phyloP scores from a whole-genome alignment of 2,888 invertebrate species.

The Tetropium fuscum region DNA sequence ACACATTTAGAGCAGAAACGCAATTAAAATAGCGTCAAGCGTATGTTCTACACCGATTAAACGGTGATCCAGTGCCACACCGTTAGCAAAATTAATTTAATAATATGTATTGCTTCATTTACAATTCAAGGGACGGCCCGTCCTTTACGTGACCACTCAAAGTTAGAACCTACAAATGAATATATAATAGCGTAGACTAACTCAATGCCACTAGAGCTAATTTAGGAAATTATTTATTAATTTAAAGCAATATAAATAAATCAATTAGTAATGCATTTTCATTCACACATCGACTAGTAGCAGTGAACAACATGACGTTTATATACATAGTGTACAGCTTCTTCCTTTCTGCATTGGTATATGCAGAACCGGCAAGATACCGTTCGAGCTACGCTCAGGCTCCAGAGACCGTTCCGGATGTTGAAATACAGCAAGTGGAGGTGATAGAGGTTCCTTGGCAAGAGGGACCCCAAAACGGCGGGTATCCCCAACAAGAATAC shows the following conservation, averaged over 20 bases:
- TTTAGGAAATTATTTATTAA: conserved; percentile 18
- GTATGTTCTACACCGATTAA: conserved; percentile 1
- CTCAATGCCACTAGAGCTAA: conserved; percentile 23
- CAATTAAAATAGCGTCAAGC: neutral
- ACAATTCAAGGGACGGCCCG: conserved; percentile 23
- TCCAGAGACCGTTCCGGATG: conserved; percentile 13
- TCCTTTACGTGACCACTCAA: conserved; percentile 34
- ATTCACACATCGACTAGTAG: conserved; percentile 8
- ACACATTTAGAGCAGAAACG: neutral
- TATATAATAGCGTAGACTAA: conserved; percentile 10
- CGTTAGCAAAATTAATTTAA: conserved; percentile 17
- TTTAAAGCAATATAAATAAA: conserved; percentile 21
- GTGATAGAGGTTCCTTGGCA: conserved; percentile 32
- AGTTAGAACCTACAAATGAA: conserved; percentile 12
- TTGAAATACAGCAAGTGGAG: conserved; percentile 33
- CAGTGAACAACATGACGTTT: conserved; percentile 20
- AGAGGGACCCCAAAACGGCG: conserved; percentile 52
- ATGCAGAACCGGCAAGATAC: conserved; percentile 27
- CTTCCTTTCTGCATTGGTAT: conserved; percentile 6
- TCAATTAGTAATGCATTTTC: conserved; percentile 7
- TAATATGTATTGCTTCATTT: conserved; percentile 28
- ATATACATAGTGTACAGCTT: conserved; percentile 10
- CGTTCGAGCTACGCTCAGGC: neutral
- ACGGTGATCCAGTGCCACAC: conserved; percentile 2
- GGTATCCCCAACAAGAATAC: conserved; percentile 56